Base-by-base conservation (phyloP, 2,113 vertebrate genomes). In the Pampusana beccarii region DNA sequence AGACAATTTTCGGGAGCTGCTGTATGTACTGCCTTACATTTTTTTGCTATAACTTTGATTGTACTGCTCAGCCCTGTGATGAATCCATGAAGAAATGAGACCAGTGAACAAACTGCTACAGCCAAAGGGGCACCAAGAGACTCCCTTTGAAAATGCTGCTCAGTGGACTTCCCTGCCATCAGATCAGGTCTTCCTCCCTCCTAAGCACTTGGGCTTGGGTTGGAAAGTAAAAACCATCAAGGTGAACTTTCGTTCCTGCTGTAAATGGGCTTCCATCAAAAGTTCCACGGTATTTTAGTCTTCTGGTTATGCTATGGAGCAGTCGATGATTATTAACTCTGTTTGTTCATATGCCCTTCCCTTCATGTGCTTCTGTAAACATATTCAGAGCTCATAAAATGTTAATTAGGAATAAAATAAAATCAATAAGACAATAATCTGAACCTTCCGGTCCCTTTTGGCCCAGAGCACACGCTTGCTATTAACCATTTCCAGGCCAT, bases 381-480 rank as follows among this genome's bases (percentile, higher is more conserved):
- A 81, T 92, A 93, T 88, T 97, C 84, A 90, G 80, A 95, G 92
- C 74, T 97, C 87, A 80, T 95, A 96, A 96, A 97, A 66, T 38
- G 34, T 73, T 96, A 97, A 97, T 88, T 93, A 97, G 95, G 96
- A 93, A 96, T 88, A 97, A 97, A 97, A 97, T 95, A 95, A 96
- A 97, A 85, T 80, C 95, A 96, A 86, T 81, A 90, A 90, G 73
- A 90, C 84, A 93, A 82, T 88, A 95, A 93, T 80, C 71, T 79
- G 81, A 96, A 82, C 82, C 82, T 94, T 96, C n/a, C 60, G 75
- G 64, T 64, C 67, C 50, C 40, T 94, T 84, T 73, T n/a, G 71
- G 65, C 92, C 54, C 67, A 87, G 78, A n/a, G 66, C 44, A 58
- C 5, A 1, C 48, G 40, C 34, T 77, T 80, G 78, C 73, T 90